Conservation (phyloP, 2,888 invertebrate species). For the Eugnorisma glareosa region DNA sequence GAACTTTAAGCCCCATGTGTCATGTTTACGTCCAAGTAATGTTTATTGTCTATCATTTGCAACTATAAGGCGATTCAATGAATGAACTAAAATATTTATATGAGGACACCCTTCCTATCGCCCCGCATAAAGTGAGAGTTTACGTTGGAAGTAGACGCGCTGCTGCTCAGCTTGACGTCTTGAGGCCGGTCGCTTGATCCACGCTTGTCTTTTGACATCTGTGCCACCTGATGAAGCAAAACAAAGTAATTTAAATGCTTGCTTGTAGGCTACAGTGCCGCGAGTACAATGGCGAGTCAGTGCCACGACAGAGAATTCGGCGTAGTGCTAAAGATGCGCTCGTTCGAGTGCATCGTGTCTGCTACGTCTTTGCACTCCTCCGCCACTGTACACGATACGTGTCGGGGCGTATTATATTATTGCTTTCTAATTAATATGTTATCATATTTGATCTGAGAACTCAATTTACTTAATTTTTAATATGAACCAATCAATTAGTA, state of each 20-base stretch:
- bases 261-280: not conserved
- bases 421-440: not conserved
- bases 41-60: conserved; percentile 21
- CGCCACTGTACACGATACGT: not conserved
- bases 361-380: not conserved
- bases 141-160: conserved; percentile 61
- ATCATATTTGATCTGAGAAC: not conserved
- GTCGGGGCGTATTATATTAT: too few species aligned
- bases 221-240: conserved; percentile 77
- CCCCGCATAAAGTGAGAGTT: conserved; percentile 75
- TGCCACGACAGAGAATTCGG: not conserved
- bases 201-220: conserved; percentile 84
- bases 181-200: conserved; percentile 70
- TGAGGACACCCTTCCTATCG: conserved; percentile 86
- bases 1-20: not conserved
- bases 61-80: not conserved
- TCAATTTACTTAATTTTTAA: not conserved
- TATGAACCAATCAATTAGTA: not conserved
- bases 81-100: conserved; percentile 69
- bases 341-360: not conserved
- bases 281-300: not conserved
- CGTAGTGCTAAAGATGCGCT: not conserved
- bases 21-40: not conserved
- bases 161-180: conserved; percentile 70
- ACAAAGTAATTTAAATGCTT: not conserved